phyloP scores from a whole-genome alignment of 2,888 invertebrate species.

The Protonemura montana region DNA sequence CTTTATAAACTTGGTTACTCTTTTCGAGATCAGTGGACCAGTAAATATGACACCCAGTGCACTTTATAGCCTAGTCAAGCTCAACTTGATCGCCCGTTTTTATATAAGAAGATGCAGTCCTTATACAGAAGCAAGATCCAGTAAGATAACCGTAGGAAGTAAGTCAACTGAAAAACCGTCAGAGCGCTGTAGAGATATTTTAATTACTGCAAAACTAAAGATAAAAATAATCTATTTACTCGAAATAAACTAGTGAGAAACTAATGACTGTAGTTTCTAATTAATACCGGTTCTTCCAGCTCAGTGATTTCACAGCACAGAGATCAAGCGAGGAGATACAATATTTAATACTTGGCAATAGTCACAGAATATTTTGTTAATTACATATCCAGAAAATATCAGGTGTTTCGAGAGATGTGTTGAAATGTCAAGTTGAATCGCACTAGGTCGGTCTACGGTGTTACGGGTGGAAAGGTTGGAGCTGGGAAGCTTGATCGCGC shows the following conservation, averaged over 20 bases:
- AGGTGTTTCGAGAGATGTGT: neutral
- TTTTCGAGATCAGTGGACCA: slow-evolving; percentile 46
- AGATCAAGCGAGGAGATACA: neutral
- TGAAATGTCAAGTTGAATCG: neutral
- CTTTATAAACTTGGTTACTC: slow-evolving; percentile 45
- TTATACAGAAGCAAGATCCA: neutral
- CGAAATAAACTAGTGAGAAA: neutral
- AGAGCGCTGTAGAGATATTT: neutral
- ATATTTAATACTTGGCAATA: neutral
- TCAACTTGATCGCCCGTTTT: slow-evolving; percentile 12
- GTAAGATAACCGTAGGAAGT: neutral
- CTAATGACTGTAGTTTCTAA: neutral
- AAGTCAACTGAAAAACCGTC: neutral
- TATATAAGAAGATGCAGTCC: neutral
- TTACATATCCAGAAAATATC: neutral
- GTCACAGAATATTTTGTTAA: neutral
- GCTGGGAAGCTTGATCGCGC: neutral
- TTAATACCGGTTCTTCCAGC: neutral
- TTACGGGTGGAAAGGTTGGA: neutral
- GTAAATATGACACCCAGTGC: slow-evolving; percentile 41
- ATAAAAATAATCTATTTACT: neutral
- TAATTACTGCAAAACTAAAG: neutral
- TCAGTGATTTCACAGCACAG: neutral
- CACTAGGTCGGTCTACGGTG: neutral
- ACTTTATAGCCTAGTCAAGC: neutral